Evolutionary conservation across 2,113 vertebrate species (phyloP).

Genomic region (Accipiter virgatus): DNA sequence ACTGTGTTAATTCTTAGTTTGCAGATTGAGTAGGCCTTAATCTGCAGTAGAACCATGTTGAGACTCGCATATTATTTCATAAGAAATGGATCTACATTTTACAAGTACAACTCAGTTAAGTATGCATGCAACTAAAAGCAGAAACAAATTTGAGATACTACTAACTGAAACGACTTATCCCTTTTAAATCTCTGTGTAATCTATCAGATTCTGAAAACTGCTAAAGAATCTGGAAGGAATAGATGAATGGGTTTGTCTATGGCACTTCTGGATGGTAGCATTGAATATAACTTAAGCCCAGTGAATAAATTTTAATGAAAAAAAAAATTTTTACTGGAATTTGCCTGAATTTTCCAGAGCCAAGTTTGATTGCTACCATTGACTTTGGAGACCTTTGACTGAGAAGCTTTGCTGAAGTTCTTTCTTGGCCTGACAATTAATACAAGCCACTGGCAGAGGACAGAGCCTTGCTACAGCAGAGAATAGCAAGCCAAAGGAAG

Average conservation of each 20-base stretch:
- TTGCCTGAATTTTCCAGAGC: background rate
- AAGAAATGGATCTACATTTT: background rate
- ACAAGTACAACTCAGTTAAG: background rate
- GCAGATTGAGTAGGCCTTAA: background rate
- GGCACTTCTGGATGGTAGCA: background rate
- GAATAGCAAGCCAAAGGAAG: background rate
- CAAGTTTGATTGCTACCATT: background rate
- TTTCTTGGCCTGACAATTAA: background rate
- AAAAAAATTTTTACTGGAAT: background rate
- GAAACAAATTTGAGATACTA: background rate
- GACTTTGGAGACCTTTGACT: background rate
- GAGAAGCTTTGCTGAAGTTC: background rate
- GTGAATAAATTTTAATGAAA: background rate
- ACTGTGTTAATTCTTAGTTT: background rate
- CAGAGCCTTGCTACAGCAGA: background rate
- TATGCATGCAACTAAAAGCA: background rate
- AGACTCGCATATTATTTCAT: background rate
- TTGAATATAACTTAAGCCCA: background rate
- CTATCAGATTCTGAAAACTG: background rate
- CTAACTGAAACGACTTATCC: background rate
- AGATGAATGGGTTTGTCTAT: background rate
- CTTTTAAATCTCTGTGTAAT: background rate
- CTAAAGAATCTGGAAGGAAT: background rate
- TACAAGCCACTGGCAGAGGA: background rate
- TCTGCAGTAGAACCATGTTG: background rate